A percentile compares a stretch with the other conserved stretches of the same genome.
Conservation (phyloP, 2,888 invertebrate species). For the Hyppa rectilinea region DNA sequence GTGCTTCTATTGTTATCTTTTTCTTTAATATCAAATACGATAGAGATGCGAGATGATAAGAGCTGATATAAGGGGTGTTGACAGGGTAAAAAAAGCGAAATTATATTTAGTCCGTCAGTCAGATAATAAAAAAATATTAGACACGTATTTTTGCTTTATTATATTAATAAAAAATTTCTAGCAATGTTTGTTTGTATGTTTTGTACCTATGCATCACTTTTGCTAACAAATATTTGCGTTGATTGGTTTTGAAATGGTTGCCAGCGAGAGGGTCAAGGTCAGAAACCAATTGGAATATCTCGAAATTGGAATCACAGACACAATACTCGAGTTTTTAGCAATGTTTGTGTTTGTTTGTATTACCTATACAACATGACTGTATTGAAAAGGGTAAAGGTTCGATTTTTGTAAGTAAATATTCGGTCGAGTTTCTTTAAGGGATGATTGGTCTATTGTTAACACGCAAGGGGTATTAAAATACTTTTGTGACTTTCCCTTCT, state of each 20-base stretch:
- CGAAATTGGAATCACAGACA: conserved; percentile 20
- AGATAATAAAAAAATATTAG: too few relatives aligned
- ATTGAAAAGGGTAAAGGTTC: not conserved
- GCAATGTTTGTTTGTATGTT: too few relatives aligned
- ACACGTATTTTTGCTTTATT: too few relatives aligned
- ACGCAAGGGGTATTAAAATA: conserved; percentile 35
- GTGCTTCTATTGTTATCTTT: not conserved
- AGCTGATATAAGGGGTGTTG: too few relatives aligned
- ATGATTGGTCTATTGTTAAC: conserved; percentile 21
- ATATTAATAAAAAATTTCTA: too few relatives aligned
- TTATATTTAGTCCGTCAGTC: too few relatives aligned
- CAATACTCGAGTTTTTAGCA: not conserved
- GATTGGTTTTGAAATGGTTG: conserved; percentile 17
- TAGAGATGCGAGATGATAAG: not conserved
- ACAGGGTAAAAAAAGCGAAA: too few relatives aligned
- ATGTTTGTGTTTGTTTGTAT: not conserved
- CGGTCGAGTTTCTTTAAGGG: not conserved
- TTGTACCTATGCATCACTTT: too few relatives aligned
- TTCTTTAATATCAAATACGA: not conserved
- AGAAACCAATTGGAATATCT: conserved; percentile 15
- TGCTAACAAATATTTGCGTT: conserved; percentile 18
- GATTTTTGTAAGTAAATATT: not conserved
- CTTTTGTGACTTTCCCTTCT: conserved; percentile 8
- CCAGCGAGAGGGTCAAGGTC: conserved; percentile 15
- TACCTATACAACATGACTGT: not conserved